These are phyloP conservation scores for Atherix ibis DNA, from an alignment of 2,888 invertebrate species.

Conservation along the genomic window DNA sequence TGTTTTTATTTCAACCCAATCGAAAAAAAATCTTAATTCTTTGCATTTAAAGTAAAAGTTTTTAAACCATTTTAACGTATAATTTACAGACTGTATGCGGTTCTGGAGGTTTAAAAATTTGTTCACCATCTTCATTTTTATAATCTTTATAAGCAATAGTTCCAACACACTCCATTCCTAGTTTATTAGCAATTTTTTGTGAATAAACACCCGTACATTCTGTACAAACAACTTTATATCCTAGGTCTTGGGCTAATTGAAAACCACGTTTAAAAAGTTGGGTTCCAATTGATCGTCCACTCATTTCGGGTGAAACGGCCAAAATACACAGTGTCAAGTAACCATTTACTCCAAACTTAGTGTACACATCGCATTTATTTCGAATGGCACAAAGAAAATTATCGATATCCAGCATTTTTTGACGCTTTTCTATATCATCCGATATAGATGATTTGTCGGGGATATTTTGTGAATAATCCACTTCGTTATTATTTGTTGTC, in stretches of 20 bases:
- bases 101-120: slow-evolving; percentile 10
- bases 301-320: slow-evolving; percentile 8
- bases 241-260: slow-evolving; percentile 8
- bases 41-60: no score
- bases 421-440: no score
- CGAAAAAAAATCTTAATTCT: no score
- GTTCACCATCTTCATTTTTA: slow-evolving; percentile 9
- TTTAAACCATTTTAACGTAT: slow-evolving; percentile 11
- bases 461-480: no score
- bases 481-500: no score
- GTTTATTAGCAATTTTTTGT: slow-evolving; percentile 10
- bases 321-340: slow-evolving; percentile 9
- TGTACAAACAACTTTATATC: slow-evolving; percentile 8
- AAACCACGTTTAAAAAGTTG: slow-evolving; percentile 10
- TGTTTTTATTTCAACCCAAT: no score
- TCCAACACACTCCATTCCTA: slow-evolving; percentile 10
- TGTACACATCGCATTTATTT: slow-evolving; percentile 10
- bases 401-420: not conserved
- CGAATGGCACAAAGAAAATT: slow-evolving; percentile 5
- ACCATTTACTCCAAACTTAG: slow-evolving; percentile 10
- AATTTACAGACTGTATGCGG: slow-evolving; percentile 12
- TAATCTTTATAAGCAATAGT: slow-evolving; percentile 11
- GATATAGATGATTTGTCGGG: no score
- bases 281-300: slow-evolving; percentile 13
- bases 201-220: slow-evolving; percentile 14